Conservation (phyloP, 35 echinoderm and acorn worm genomes). For the Lytechinus pictus region DNA sequence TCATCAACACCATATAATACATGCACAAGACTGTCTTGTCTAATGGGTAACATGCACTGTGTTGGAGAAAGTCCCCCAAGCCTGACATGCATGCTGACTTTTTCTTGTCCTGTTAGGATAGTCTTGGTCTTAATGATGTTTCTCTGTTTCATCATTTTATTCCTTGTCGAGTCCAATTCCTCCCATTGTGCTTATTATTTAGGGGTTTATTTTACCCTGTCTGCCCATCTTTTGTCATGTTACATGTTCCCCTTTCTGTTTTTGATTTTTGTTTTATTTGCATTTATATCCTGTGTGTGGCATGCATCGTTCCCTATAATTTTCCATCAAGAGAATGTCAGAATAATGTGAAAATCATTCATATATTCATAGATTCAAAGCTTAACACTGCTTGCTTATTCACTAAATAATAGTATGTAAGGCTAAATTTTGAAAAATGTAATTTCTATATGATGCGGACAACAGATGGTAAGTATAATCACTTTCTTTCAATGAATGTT, state of each 20-base stretch:
- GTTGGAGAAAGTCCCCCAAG: constrained; percentile 8
- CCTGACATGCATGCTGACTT: constrained; percentile 40
- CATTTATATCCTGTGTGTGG: constrained; percentile 27
- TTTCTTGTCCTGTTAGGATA: not conserved
- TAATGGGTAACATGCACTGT: constrained; percentile 49
- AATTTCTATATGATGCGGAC: not conserved
- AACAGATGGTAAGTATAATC: not conserved
- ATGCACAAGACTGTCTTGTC: constrained; percentile 30
- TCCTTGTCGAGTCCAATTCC: constrained; percentile 25
- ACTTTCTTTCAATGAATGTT: not conserved
- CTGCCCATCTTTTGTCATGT: not conserved
- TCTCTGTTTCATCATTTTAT: not conserved
- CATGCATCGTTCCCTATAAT: constrained; percentile 41
- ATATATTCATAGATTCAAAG: not conserved
- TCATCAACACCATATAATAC: constrained; percentile 54
- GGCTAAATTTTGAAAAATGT: not conserved
- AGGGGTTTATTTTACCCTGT: not conserved
- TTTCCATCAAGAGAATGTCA: constrained; percentile 14
- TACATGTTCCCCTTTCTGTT: not conserved
- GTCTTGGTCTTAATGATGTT: not conserved
- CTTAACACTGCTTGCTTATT: constrained; percentile 40
- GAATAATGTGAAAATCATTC: not conserved
- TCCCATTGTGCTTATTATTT: constrained; percentile 7
- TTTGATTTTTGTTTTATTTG: constrained; percentile 22
- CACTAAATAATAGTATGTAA: not conserved